Evolutionary conservation across 2,797 vertebrate genomes (phyloP), one percentile per base, ranked within the genome.

Genomic region (Lutjanus campechanus): DNA sequence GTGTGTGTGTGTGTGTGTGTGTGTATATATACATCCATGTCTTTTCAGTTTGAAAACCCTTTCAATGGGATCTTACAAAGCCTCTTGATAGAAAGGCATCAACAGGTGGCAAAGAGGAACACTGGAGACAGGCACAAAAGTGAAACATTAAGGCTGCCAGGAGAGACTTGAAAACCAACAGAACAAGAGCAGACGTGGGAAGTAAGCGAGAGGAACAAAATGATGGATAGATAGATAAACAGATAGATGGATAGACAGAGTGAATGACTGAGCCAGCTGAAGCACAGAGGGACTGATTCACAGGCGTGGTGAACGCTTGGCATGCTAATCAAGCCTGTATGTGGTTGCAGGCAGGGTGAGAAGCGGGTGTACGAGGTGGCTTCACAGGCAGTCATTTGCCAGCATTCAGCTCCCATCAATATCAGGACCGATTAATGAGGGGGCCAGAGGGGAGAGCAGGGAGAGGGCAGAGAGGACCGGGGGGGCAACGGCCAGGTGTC

Each of bases 341-440:
- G 93, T 86, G 91, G 90, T 91, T 54, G 83, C 82, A 62, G 68
- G 74, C 87, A 82, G 91, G 81, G 83, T 82, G 86, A 91, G 90
- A 86, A 87, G 90, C 69, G 86, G 88, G 86, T 82, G 90, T 63
- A 61, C 59, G 85, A 88, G 79, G 88, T 81, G 84, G 86, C 91
- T 94, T 94, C 88, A 90, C 84, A 88, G 89, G 91, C 92, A 81
- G 91, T 91, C 91, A 94, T 95, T 95, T 93, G 92, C 93, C 93
- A 93, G 91, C 91, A 90, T 95, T 96, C 95, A 95, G 84, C 90
- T 96, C 92, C 92, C 95, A 96, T 96, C 95, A 96, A 96, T 96
- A 96, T 96, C 95, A 96, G 94, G 86, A 53, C 72, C 91, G 91
- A 96, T 95, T 96, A 96, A 96, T 96, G 95, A 95, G 94, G 91